Evolutionary conservation across 1,140 invertebrate genomes (phyloP), one percentile per base, ranked within the genome.

Genomic region (Campoletis sonorensis): DNA sequence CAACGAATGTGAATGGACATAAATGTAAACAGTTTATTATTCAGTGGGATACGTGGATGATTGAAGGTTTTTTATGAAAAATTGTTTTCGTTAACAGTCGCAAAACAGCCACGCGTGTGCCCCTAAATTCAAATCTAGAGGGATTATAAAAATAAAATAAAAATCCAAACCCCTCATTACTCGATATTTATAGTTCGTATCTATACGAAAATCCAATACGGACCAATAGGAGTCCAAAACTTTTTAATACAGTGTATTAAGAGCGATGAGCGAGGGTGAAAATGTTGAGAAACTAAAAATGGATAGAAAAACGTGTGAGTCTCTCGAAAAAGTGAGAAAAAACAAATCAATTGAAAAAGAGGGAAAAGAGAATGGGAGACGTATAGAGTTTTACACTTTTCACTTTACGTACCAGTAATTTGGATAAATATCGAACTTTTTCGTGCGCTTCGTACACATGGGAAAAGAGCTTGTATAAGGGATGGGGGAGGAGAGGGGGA

Each of bases 401-500:
- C 70, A 72, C 70, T 72, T 72, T 72, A 72, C 70, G 72, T 70
- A 75, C 23, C 45, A 61, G 26, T 77, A 77, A 77, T 77, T 58
- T 77, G 51, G 27, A 77, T 61, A 61, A 77, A 77, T 77, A 64
- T 77, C 75, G 51, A 79, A 70, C 68, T 79, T 79, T 70, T 37
- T 49, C 33, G 58, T 58, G 54, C 54, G 51, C 75, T n/a, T 7
- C 16, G 16, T 33, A 70, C 15, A 33, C 33, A 77, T 64, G 13
- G 27, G 23, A 7, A 58, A 3, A 21, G 16, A 58, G 72, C 26
- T 23, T 23, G 49, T 75, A 30, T 37, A 30, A n/a, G n/a, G n/a
- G n/a, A n/a, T n/a, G n/a, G n/a, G n/a, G n/a, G n/a, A n/a, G 40
- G 45, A 21, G 72, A 75, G 21, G 15, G 4, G 37, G 37, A 4